Conservation (phyloP, 2,888 invertebrate species). For the Drosophila aldrichi region DNA sequence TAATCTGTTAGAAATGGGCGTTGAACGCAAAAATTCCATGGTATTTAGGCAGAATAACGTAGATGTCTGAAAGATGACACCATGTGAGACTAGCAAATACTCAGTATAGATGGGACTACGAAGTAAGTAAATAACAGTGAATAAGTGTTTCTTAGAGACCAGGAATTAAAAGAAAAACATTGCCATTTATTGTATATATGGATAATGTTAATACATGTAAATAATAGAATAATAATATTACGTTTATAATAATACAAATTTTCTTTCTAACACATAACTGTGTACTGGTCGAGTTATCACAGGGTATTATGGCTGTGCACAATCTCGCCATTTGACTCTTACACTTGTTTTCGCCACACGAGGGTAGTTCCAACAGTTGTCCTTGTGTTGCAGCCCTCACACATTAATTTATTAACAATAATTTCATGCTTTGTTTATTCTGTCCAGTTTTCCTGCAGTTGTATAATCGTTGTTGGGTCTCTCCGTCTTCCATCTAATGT, state of each 20-base stretch:
- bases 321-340: too few species aligned
- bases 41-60: slow-evolving; percentile 62
- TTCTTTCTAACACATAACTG: too few species aligned
- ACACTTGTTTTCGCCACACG: slow-evolving; percentile 60
- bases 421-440: slow-evolving; percentile 79
- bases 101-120: not conserved
- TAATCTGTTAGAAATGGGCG: slow-evolving; percentile 73
- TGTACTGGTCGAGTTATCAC: not conserved
- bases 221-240: too few species aligned
- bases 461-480: slow-evolving; percentile 25
- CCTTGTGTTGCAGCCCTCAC: slow-evolving; percentile 45
- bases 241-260: too few species aligned
- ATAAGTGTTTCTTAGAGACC: too few species aligned
- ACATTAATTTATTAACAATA: slow-evolving; percentile 75
- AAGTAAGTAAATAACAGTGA: too few species aligned
- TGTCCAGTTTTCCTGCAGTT: slow-evolving; percentile 62
- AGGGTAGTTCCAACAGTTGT: slow-evolving; percentile 67
- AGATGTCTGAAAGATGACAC: too few species aligned
- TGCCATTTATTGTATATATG: too few species aligned
- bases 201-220: too few species aligned
- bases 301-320: slow-evolving; percentile 20
- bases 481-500: slow-evolving; percentile 37
- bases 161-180: too few species aligned
- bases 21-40: slow-evolving; percentile 81
- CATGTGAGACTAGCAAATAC: not conserved